Percentiles rank a stretch among this genome's conserved stretches.
These are phyloP conservation scores for Capitella teleta DNA, from an alignment of 1,140 invertebrate genomes.

Conservation along the genomic window DNA sequence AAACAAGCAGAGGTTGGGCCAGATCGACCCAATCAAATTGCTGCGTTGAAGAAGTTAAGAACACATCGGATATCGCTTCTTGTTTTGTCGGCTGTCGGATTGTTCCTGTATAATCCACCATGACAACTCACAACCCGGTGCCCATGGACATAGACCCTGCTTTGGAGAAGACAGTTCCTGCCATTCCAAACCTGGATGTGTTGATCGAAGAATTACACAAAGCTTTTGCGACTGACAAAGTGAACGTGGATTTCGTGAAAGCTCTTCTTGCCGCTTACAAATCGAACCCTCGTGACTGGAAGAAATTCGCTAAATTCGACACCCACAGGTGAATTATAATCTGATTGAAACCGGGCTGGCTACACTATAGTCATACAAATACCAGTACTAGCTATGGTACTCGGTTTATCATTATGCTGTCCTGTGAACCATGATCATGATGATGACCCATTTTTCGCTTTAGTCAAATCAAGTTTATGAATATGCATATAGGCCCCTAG, in stretches of 20 bases:
- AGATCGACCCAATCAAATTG: too few relatives aligned
- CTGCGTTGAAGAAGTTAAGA: too few relatives aligned
- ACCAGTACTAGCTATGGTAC: neutral
- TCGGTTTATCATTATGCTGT: neutral
- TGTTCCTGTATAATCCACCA: too few relatives aligned
- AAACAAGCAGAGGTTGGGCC: too few relatives aligned
- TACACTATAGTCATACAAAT: too few relatives aligned
- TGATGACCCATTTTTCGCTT: neutral
- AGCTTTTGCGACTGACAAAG: slow-evolving; percentile 62
- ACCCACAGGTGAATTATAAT: slow-evolving; percentile 63
- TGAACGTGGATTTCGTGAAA: slow-evolving; percentile 80
- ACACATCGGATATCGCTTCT: too few relatives aligned
- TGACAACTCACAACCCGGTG: too few relatives aligned
- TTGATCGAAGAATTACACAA: slow-evolving; percentile 60
- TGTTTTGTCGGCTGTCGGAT: too few relatives aligned
- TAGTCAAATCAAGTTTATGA: neutral
- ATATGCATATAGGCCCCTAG: neutral
- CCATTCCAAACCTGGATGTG: slow-evolving; percentile 49
- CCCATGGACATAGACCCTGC: too few relatives aligned
- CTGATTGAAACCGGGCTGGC: too few relatives aligned
- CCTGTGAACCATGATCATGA: neutral
- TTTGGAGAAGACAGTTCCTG: too few relatives aligned
- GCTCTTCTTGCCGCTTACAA: slow-evolving; percentile 74
- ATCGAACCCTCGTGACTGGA: slow-evolving; percentile 81
- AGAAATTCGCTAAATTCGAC: slow-evolving; percentile 88